These are phyloP conservation scores for Artemisiospiza belli DNA, from an alignment of 2,113 vertebrate genomes.

Conservation along the genomic window DNA sequence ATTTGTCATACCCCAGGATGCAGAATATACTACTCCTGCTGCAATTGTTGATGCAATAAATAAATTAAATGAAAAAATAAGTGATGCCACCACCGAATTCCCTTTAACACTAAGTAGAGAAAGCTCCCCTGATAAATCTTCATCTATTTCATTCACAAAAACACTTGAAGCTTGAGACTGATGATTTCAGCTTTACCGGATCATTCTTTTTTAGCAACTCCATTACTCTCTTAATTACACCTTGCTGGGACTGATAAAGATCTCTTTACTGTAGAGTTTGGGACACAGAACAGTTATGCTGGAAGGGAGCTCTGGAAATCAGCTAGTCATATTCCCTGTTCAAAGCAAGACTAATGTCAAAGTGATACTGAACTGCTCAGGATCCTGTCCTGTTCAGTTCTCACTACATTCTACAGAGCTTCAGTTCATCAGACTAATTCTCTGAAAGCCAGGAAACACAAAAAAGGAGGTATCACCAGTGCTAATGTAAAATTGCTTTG, in stretches of 20 bases:
- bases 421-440: background rate
- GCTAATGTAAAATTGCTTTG: background rate
- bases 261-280: background rate
- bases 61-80: slow-evolving; percentile 32
- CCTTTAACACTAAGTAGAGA: background rate
- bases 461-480: background rate
- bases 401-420: background rate
- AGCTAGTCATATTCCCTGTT: background rate
- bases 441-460: background rate
- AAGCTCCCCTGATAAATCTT: slow-evolving; percentile 1
- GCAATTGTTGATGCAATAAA: slow-evolving; percentile 38
- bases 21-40: slow-evolving; percentile 1
- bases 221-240: slow-evolving; percentile 4
- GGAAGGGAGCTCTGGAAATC: background rate
- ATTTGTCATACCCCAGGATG: background rate
- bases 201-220: background rate
- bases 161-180: background rate
- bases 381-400: background rate
- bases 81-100: background rate
- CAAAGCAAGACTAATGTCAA: background rate
- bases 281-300: background rate
- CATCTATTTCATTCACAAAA: slow-evolving; percentile 15
- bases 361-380: background rate
- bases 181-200: background rate
- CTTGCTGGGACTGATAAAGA: slow-evolving; percentile 8